phyloP scores from a whole-genome alignment of 2,888 invertebrate genomes.

The Catonia carolina region DNA sequence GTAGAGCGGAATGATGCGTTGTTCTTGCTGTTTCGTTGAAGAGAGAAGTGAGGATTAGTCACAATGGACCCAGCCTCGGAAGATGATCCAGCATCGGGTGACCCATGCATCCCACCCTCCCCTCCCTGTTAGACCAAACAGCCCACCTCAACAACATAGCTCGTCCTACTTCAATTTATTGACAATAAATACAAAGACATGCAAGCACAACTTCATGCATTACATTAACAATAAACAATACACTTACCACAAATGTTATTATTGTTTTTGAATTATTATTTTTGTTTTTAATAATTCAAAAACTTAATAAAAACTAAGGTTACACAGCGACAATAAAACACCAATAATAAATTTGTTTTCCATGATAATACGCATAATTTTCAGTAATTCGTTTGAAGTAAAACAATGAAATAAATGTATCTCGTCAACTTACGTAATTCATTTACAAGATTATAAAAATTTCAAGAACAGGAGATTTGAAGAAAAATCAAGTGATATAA shows the following conservation, averaged over 20 bases:
- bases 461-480: too few species aligned
- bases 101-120: conserved; percentile 60
- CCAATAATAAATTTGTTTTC: too few species aligned
- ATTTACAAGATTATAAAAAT: too few species aligned
- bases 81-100: conserved; percentile 39
- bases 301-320: background rate
- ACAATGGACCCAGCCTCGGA: conserved; percentile 74
- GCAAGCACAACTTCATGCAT: conserved; percentile 8
- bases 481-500: too few species aligned
- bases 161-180: background rate
- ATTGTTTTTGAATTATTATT: background rate
- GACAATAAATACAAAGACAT: background rate
- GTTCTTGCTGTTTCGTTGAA: conserved; percentile 62
- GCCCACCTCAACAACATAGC: conserved; percentile 8
- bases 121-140: conserved; percentile 39
- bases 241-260: conserved; percentile 9
- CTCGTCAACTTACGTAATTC: too few species aligned
- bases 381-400: too few species aligned
- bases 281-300: background rate
- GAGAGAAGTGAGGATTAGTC: conserved; percentile 67
- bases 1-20: conserved; percentile 76
- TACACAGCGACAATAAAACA: background rate
- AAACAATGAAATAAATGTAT: too few species aligned
- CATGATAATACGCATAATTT: too few species aligned
- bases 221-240: background rate